A percentile compares a stretch with the other conserved stretches of the same genome.
Evolutionary conservation across 2,797 vertebrate genomes (phyloP).

Genomic region (Arremon aurantiirostris): DNA sequence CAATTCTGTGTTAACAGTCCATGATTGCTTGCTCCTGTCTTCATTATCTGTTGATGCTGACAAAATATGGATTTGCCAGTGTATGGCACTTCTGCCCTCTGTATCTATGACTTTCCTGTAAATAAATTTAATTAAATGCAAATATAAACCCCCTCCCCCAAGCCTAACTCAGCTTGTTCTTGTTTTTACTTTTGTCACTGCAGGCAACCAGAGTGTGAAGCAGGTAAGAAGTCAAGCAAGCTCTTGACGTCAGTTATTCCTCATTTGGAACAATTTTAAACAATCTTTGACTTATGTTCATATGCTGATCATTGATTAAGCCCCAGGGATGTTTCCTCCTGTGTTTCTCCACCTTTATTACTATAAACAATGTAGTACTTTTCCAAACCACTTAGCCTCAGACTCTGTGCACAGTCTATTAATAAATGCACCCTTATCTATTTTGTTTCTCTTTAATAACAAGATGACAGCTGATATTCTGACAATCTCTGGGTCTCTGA

Average conservation of each 20-base stretch:
- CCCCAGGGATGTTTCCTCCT: slow-evolving; percentile 72
- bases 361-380: slow-evolving; percentile 66
- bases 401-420: neutral
- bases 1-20: neutral
- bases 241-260: slow-evolving; percentile 74
- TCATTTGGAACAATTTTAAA: slow-evolving; percentile 72
- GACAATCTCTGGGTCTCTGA: slow-evolving; percentile 8
- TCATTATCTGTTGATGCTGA: neutral
- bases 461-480: slow-evolving; percentile 32
- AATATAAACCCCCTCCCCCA: neutral
- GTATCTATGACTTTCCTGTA: slow-evolving; percentile 3
- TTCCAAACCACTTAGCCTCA: slow-evolving; percentile 34
- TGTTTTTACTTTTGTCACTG: slow-evolving; percentile 62
- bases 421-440: slow-evolving; percentile 17
- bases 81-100: neutral
- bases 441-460: slow-evolving; percentile 40
- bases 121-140: slow-evolving; percentile 39
- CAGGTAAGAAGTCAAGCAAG: slow-evolving; percentile 67
- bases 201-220: slow-evolving; percentile 67
- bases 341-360: slow-evolving; percentile 62
- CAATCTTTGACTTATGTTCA: slow-evolving; percentile 65
- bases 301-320: slow-evolving; percentile 73
- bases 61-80: neutral
- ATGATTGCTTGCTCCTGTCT: neutral
- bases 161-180: slow-evolving; percentile 18